Evolutionary conservation across 1,140 invertebrate species (phyloP), one percentile per base, ranked within the genome.

Genomic region (Cylas formicarius): DNA sequence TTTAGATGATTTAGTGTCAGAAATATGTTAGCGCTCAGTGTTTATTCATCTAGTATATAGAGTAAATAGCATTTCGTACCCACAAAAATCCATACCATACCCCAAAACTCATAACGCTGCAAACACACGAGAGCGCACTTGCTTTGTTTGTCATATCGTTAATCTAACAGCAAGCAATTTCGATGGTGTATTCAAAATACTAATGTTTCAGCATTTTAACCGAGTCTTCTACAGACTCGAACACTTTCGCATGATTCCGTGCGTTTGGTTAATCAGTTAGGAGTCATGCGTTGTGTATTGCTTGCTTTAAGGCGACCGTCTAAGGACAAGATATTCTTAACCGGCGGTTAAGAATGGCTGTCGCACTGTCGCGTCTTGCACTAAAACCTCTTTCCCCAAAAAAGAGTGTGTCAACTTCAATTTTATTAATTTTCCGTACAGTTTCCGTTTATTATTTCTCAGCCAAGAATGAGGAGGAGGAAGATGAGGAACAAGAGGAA

Each of bases 401-500:
- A 76, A 75, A 74, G 73, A 75, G 72, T 76, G 75, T 75, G 72
- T 70, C 70, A 77, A 72, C 70, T 68, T 66, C 62, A 72, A 65
- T 52, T 56, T 70, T 72, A 78, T 76, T 81, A 80, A 78, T 77
- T 61, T 71, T 67, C 71, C 72, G 73, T 78, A 74, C 81, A 89
- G 86, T 89, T 74, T 86, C 85, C 77, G 81, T 86, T 72, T 90
- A 89, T 84, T 88, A 88, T 83, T 90, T 90, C 79, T 78, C 85
- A 76, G 82, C 84, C 85, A 57, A 63, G 44, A 76, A 77, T 60
- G 75, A 79, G 67, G 75, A 79, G 67, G 82, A 84, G 65, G 88
- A 92, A 66, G 24, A 20, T 7, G 37, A 40, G 10, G 86, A 90
- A 67, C 88, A 91, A 61, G 85, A 84, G 52, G 85, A 84, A 53